phyloP scores from a whole-genome alignment of 1,140 invertebrate genomes.

The Cataglyphis hispanica region DNA sequence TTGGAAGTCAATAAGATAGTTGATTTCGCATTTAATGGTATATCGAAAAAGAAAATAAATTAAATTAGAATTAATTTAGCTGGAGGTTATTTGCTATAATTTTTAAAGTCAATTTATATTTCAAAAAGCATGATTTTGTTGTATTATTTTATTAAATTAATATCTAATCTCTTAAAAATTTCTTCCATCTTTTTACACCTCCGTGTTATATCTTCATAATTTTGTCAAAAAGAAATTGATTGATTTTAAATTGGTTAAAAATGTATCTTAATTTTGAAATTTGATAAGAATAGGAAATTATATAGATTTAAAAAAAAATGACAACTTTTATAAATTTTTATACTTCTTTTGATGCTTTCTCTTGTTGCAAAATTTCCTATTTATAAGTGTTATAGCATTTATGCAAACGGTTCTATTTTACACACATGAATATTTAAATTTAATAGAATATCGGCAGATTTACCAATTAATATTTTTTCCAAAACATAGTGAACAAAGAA shows the following conservation, averaged over 20 bases:
- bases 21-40: not conserved
- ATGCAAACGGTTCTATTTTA: not conserved
- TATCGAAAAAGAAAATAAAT: not conserved
- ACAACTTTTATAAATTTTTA: not conserved
- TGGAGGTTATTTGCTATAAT: not conserved
- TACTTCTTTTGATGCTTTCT: not conserved
- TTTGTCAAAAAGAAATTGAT: not conserved
- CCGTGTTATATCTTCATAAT: not conserved
- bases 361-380: not conserved
- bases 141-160: not conserved
- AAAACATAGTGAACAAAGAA: not conserved
- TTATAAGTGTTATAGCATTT: not conserved
- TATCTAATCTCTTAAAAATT: not conserved
- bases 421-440: not conserved
- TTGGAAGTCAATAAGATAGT: slow-evolving; percentile 19
- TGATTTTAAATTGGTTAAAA: not conserved
- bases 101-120: not conserved
- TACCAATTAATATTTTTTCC: not conserved
- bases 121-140: slow-evolving; percentile 6
- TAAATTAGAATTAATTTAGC: too few relatives aligned
- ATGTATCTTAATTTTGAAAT: slow-evolving; percentile 3
- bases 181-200: not conserved
- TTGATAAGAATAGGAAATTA: not conserved
- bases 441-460: slow-evolving; percentile 7
- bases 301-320: not conserved